These are phyloP conservation scores for Ameiurus melas DNA, from an alignment of 2,113 vertebrate genomes.

Conservation along the genomic window DNA sequence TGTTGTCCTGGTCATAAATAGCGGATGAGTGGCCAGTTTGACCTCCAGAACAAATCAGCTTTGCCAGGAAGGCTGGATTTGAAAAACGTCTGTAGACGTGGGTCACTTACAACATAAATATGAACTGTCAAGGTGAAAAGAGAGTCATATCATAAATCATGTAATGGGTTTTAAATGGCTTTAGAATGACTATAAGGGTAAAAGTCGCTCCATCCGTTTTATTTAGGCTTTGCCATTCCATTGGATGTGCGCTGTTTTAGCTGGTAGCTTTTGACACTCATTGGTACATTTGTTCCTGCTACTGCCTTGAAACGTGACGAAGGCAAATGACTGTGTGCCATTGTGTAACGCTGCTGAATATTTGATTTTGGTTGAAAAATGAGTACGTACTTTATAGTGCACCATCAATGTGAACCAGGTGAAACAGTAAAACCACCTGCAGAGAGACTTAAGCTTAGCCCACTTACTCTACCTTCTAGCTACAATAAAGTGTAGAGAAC, in stretches of 20 bases:
- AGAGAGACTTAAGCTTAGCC: neutral
- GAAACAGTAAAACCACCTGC: neutral
- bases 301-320: neutral
- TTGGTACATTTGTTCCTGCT: neutral
- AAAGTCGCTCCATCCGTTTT: neutral
- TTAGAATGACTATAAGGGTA: neutral
- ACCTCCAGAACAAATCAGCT: constrained; percentile 25
- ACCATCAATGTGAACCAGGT: neutral
- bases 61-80: constrained; percentile 1
- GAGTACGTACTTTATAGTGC: neutral
- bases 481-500: neutral
- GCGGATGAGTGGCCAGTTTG: neutral
- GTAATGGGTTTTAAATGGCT: neutral
- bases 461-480: neutral
- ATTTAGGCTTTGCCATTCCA: neutral
- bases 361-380: neutral
- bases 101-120: neutral
- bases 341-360: neutral
- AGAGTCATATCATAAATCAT: constrained; percentile 11
- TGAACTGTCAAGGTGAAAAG: neutral
- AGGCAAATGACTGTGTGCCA: neutral
- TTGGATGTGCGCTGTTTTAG: neutral
- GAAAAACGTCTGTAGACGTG: constrained; percentile 14
- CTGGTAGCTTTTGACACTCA: neutral
- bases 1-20: constrained; percentile 12